Evolutionary conservation across 2,888 invertebrate species (phyloP).

Genomic region (Chloromyia formosa): DNA sequence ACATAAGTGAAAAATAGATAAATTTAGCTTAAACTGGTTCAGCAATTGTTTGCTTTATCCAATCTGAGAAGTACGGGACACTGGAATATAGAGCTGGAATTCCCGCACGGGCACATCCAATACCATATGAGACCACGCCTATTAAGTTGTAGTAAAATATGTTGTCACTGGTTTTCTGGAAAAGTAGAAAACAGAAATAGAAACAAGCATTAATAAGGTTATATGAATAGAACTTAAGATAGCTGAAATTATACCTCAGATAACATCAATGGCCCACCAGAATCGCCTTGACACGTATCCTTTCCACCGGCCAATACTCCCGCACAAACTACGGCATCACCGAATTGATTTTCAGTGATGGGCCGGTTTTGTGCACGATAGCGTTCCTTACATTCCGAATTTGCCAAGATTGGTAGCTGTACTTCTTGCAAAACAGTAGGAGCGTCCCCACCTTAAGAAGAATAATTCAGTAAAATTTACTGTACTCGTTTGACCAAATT

Average conservation of each 20-base stretch:
- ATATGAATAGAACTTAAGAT: no score
- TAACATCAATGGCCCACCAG: constrained; percentile 62
- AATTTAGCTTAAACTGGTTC: constrained; percentile 52
- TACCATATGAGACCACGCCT: constrained; percentile 75
- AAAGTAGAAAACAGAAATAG: not conserved
- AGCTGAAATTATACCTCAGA: constrained; percentile 55
- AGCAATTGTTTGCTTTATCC: constrained; percentile 67
- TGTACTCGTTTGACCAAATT: no score
- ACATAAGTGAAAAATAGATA: not conserved
- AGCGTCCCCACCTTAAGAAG: constrained; percentile 71
- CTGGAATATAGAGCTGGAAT: constrained; percentile 73
- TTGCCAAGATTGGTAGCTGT: constrained; percentile 75
- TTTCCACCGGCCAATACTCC: constrained; percentile 59
- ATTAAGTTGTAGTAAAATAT: constrained; percentile 65
- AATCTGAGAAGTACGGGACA: constrained; percentile 69
- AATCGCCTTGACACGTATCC: constrained; percentile 63
- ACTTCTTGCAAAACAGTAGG: constrained; percentile 73
- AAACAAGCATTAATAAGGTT: no score
- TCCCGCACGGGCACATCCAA: constrained; percentile 70
- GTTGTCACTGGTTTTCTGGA: constrained; percentile 18
- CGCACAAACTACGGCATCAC: constrained; percentile 59
- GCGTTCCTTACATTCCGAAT: constrained; percentile 67
- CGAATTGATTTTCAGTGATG: constrained; percentile 62
- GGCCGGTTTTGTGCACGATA: constrained; percentile 56
- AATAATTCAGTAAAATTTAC: no score